A percentile compares a stretch with the other conserved stretches of the same genome.
Conservation (phyloP, 2,113 vertebrate genomes). For the Halcyon senegalensis region DNA sequence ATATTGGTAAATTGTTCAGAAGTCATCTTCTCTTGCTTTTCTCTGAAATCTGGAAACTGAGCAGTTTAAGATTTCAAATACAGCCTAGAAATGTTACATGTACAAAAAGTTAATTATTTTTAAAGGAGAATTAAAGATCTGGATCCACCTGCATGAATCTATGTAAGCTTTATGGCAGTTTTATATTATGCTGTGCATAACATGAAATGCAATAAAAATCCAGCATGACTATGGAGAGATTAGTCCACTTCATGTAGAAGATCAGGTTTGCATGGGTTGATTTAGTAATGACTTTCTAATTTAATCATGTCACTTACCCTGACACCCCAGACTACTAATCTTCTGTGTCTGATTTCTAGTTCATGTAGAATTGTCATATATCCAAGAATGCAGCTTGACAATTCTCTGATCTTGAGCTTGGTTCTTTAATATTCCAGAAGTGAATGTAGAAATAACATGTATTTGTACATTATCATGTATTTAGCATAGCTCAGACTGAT, state of each 20-base stretch:
- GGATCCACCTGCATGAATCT: not conserved
- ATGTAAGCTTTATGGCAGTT: not conserved
- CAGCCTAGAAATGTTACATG: not conserved
- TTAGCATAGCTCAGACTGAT: not conserved
- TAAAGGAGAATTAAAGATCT: not conserved
- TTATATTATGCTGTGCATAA: not conserved
- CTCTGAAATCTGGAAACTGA: not conserved
- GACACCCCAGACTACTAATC: not conserved
- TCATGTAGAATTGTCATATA: not conserved
- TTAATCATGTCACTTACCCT: constrained; percentile 3
- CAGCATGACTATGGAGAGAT: not conserved
- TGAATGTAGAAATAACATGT: not conserved
- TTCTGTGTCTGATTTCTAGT: not conserved
- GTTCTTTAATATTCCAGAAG: not conserved
- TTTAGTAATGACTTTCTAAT: not conserved
- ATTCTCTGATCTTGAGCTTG: not conserved
- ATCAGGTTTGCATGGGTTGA: not conserved
- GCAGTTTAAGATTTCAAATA: not conserved
- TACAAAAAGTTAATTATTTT: not conserved
- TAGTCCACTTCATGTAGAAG: not conserved
- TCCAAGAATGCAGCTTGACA: not conserved
- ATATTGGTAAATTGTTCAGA: not conserved
- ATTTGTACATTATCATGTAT: not conserved
- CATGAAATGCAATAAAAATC: not conserved
- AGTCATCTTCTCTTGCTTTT: not conserved